These are phyloP conservation scores for Rutpela maculata DNA, from an alignment of 2,888 invertebrate genomes.

Conservation along the genomic window DNA sequence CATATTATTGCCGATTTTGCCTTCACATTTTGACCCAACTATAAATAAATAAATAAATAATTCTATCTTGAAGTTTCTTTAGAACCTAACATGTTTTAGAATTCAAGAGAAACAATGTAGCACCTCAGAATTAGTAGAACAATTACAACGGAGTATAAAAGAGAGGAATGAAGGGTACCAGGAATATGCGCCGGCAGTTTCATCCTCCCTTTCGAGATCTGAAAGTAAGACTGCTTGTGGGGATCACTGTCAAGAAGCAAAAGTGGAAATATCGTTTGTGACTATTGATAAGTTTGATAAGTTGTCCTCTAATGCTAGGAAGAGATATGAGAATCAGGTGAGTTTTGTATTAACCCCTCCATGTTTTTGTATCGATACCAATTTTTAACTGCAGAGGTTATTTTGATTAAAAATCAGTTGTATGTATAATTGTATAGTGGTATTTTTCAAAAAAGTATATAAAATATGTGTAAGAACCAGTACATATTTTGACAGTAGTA, in stretches of 20 bases:
- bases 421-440: too few species aligned
- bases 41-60: too few species aligned
- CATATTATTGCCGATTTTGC: too few species aligned
- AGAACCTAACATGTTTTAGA: slow-evolving; percentile 70
- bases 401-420: too few species aligned
- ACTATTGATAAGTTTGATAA: slow-evolving; percentile 82
- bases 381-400: too few species aligned
- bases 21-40: too few species aligned
- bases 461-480: too few species aligned
- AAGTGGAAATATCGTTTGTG: slow-evolving; percentile 80
- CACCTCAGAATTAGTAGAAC: slow-evolving; percentile 81
- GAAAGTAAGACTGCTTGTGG: slow-evolving; percentile 65
- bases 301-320: slow-evolving; percentile 79
- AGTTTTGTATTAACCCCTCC: slow-evolving; percentile 62
- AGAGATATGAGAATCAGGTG: slow-evolving; percentile 85
- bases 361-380: not conserved
- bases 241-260: slow-evolving; percentile 70
- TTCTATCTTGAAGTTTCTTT: too few species aligned
- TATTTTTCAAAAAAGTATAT: too few species aligned
- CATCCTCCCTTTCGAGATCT: slow-evolving; percentile 60
- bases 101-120: slow-evolving; percentile 81
- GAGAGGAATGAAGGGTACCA: slow-evolving; percentile 60
- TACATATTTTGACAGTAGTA: too few species aligned
- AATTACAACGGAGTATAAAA: slow-evolving; percentile 81
- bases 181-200: slow-evolving; percentile 47